Evolutionary conservation across 2,113 vertebrate species (phyloP).

Genomic region (Pedetes capensis): DNA sequence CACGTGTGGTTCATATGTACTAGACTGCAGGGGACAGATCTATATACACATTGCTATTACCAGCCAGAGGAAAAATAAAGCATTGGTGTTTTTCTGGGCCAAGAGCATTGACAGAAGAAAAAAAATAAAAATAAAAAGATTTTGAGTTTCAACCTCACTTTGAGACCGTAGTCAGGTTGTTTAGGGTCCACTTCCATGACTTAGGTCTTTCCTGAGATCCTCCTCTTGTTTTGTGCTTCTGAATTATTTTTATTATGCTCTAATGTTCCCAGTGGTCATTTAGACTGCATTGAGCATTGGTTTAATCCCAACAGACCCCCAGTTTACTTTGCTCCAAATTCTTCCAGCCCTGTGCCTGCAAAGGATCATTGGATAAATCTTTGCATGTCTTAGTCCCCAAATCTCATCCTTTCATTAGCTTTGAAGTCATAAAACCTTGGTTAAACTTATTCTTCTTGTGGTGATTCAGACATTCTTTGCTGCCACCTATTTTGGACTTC

Average conservation of each 20-base stretch:
- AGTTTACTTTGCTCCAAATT: background rate
- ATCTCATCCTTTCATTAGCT: background rate
- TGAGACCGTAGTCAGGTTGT: background rate
- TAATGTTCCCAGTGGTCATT: background rate
- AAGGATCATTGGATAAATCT: background rate
- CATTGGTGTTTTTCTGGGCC: background rate
- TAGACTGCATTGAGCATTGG: background rate
- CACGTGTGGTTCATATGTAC: background rate
- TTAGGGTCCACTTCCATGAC: background rate
- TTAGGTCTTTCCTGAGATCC: background rate
- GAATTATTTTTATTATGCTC: background rate
- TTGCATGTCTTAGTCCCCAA: background rate
- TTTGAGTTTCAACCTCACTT: background rate
- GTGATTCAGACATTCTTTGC: background rate
- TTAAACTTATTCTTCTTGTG: background rate
- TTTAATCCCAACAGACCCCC: background rate
- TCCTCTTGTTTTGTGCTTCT: background rate
- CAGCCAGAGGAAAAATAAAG: background rate
- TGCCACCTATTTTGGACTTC: background rate
- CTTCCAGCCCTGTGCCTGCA: background rate
- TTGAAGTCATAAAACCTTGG: background rate
- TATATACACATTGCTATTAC: background rate
- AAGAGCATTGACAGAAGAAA: background rate
- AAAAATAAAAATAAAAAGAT: background rate
- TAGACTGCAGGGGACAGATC: background rate